Conservation (phyloP, 2,113 vertebrate species). For the Lycocorax pyrrhopterus region DNA sequence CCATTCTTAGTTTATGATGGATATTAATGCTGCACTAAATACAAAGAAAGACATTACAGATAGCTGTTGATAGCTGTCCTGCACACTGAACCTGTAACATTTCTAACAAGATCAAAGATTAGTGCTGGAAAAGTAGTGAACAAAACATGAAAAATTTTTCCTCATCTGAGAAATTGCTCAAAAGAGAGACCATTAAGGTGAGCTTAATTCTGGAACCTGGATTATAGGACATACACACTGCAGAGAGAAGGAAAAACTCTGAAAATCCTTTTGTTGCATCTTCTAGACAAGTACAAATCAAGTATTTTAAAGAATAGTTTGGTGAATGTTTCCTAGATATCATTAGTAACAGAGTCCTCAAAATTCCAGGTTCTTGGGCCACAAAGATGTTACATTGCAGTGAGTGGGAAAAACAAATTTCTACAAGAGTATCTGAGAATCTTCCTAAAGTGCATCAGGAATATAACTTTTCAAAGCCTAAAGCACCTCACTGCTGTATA, state of each 20-base stretch:
- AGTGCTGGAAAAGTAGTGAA: background rate
- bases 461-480: background rate
- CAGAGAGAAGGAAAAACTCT: background rate
- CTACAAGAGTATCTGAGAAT: background rate
- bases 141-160: background rate
- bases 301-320: background rate
- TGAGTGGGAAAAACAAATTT: background rate
- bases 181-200: background rate
- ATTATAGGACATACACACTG: background rate
- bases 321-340: background rate
- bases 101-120: background rate
- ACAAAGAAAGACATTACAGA: background rate
- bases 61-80: background rate
- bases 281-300: background rate
- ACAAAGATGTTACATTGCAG: background rate
- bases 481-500: background rate
- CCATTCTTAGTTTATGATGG: background rate
- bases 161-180: background rate
- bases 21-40: background rate
- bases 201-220: background rate
- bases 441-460: background rate
- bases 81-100: background rate
- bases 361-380: background rate
- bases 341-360: background rate
- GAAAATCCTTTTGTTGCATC: background rate